A percentile compares a stretch with the other conserved stretches of the same genome.
Conservation (phyloP, 2,888 invertebrate species). For the Polydesmus complanatus region DNA sequence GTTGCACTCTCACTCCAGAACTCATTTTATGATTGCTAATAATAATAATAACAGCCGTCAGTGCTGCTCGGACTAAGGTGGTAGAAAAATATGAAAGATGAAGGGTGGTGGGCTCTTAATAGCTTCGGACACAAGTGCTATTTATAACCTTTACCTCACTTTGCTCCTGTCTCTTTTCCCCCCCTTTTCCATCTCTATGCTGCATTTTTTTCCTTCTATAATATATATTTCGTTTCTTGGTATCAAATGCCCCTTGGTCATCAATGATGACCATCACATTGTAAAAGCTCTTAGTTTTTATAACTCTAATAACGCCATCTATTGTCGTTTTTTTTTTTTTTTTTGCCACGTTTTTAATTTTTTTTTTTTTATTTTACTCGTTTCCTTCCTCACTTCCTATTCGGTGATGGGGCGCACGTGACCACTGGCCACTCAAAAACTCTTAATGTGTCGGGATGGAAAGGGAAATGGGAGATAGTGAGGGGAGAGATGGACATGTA, state of each 20-base stretch:
- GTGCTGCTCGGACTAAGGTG: not conserved
- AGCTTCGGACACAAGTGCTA: not conserved
- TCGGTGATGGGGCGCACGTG: too few relatives aligned
- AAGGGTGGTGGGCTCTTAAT: not conserved
- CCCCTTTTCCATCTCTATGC: too few relatives aligned
- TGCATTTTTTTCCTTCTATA: too few relatives aligned
- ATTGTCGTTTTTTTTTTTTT: not conserved
- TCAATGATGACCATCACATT: not conserved
- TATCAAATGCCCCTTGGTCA: not conserved
- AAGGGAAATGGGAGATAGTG: too few relatives aligned
- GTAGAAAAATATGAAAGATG: not conserved
- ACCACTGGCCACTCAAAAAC: too few relatives aligned
- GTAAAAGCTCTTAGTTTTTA: not conserved
- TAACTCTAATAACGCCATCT: not conserved
- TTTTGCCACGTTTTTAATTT: not conserved
- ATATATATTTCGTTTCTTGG: too few relatives aligned
- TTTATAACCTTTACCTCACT: not conserved
- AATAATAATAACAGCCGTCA: not conserved
- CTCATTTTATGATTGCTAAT: not conserved
- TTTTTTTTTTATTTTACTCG: not conserved
- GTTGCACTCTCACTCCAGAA: not conserved
- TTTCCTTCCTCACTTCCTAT: not conserved
- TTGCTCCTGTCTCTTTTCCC: not conserved
- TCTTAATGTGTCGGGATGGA: too few relatives aligned
- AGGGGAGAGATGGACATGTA: too few relatives aligned